Base-by-base conservation (phyloP, 2,113 vertebrate genomes). In the Vidua macroura region DNA sequence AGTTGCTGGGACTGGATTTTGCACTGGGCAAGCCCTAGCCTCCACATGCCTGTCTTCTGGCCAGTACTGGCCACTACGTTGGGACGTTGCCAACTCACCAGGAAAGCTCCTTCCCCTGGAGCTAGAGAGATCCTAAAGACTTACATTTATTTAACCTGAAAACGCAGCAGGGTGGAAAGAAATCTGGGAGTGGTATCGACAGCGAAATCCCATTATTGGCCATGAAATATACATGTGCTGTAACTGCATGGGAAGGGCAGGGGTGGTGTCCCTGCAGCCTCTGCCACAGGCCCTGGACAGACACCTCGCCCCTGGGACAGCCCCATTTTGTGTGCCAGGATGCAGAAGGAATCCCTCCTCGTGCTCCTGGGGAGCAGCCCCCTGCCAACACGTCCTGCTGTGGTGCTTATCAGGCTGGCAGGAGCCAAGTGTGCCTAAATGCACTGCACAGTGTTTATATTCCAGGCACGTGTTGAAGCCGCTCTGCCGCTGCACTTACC, bases 141-240 rank as follows among this genome's bases (percentile, higher is more conserved):
- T 92, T 74, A 82, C 76, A 70, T 55, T 93, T 53, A 92, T 89
- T 88, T 86, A 96, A 96, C 93, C 95, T 94, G 89, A 95, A 97
- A 96, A 68, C 0, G 39, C 85, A 94, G 79, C 44, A 2, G 74
- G 30, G 79, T 76, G 92, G 95, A 94, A 97, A 66, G 74, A 83
- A 73, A 88, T 72, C 91, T 35, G 4, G 67, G 78, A 95, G 80
- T 8, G 4, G 43, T 84, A 93, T 96, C 13, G 18, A 95, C 96
- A 97, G 83, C 1, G 0, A 96, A 97, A 97, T 90, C 56, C 74
- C 95, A 97, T 97, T 95, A 95, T 25, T 85, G 12, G 67, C 92
- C 90, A 93, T 95, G 82, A 95, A 96, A 97, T 92, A 96, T 94
- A 63, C 52, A 96, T 87, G 51, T 12, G 37, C 69, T 21, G 43